Percentiles rank a stretch among this genome's conserved stretches.
Conservation (phyloP, 2,888 invertebrate species). For the Flexamia atlantica region DNA sequence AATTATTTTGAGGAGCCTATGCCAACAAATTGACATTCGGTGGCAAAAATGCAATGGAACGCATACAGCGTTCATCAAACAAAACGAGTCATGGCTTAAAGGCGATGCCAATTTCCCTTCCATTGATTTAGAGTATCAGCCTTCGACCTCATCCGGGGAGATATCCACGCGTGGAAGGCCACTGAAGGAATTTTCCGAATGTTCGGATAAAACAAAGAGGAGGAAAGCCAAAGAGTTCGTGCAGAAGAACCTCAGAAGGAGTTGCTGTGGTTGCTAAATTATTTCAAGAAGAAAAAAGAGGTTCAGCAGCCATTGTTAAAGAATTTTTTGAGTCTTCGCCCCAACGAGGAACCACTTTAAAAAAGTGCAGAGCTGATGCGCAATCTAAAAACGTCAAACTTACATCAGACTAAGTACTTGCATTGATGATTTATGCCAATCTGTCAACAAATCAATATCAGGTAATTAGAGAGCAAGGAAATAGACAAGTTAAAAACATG, state of each 20-base stretch:
- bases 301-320: background rate
- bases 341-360: slow-evolving; percentile 2
- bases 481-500: background rate
- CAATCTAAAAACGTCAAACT: too few relatives aligned
- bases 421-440: background rate
- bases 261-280: background rate
- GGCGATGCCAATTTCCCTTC: background rate
- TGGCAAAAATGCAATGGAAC: background rate
- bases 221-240: background rate
- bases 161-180: background rate
- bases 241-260: background rate
- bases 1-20: background rate
- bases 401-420: background rate
- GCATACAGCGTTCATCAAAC: background rate
- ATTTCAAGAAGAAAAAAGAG: background rate
- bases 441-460: background rate
- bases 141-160: background rate
- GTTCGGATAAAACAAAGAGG: background rate
- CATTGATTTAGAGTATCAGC: background rate
- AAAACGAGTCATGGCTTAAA: slow-evolving; percentile 14
- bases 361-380: background rate
- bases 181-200: slow-evolving; percentile 3
- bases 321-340: slow-evolving; percentile 5
- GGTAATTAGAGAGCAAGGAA: background rate
- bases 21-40: slow-evolving; percentile 6